Base-by-base conservation (phyloP, 2,113 vertebrate genomes). In the Malurus elegans region DNA sequence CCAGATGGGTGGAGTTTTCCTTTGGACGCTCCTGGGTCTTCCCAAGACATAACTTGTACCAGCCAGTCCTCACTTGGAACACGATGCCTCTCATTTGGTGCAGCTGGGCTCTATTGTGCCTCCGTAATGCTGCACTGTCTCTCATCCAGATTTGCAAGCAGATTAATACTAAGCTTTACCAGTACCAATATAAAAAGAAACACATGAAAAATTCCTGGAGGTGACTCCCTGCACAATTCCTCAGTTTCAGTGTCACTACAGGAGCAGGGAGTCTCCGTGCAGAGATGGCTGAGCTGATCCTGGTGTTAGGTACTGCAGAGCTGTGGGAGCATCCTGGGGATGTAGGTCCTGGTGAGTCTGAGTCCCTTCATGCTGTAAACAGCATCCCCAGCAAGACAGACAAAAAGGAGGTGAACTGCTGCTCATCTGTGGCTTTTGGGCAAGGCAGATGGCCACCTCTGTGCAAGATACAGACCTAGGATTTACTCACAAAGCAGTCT, bases 231-330 rank as follows among this genome's bases (percentile, higher is more conserved):
- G n/a, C 44, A 61, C 29, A 3, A 2, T 38, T 18, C 21, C 19
- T 20, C 38, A 51, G 31, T 75, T 60, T 44, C 8, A 1, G 8
- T 48, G 19, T 36, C 62, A 2, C 23, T 23, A 4, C 1, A 3
- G n/a, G 31, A 54, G 48, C 26, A 61, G 54, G 73, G 18, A 71
- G 47, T 28, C 53, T 47, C 8, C 4, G 18, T 15, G 71, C 71
- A 13, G 28, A 60, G 23, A 18, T 14, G 34, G 31, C n/a, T 45
- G 24, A 65, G 67, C 71, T 56, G 18, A 48, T 79, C 47, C 74
- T 29, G 34, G 12, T 0, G 0, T 38, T 6, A 2, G 44, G 28
- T 48, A 29, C 48, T 1, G 0, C 40, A 28, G 48, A 72, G 40
- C 58, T 51, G 31, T 13, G 64, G 54, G 58, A 88, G 62, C 66